Evolutionary conservation across 2,797 vertebrate genomes (phyloP), one percentile per base, ranked within the genome.

Genomic region (Alcedo quadribrachys): DNA sequence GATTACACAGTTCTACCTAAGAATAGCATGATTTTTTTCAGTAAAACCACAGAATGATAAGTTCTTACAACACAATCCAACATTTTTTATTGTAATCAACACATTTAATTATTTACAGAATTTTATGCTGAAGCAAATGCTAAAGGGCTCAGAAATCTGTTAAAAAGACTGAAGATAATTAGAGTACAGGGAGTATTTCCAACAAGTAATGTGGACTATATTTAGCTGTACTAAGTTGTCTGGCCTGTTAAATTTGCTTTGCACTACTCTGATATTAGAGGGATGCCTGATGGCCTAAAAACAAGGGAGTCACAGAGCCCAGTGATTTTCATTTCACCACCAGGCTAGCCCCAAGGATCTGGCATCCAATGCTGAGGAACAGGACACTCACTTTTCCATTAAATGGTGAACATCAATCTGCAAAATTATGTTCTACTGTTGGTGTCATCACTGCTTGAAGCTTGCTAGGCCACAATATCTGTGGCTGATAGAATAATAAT

Each of bases 101-200:
- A 13, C 65, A 69, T 94, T 83, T 95, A 94, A 93, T 96, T 94
- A 94, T 92, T 92, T 73, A 70, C 80, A 90, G 55, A 66, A 50
- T 50, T 91, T 73, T 43, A 81, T 33, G 30, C 50, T 42, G 69
- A 69, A 93, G 74, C 37, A 91, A 89, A 86, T 50, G 40, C 57
- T 86, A 51, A 78, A 89, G 60, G 25, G 82, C 35, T 67, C 40
- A 68, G 51, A 84, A 88, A 92, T 91, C 77, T 81, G 33, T 73
- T 94, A 35, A 78, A 40, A 88, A 85, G 48, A 46, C 27, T 46
- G 69, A 60, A 87, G 66, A 71, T 62, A 85, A 89, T 85, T 79
- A 90, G 19, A 71, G 43, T 46, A 85, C 37, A 76, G 82, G 83
- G 48, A 55, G 24, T 40, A 61, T 79, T 91, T 93, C 75, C 73